Base-by-base conservation (phyloP, 2,888 invertebrate species). In the Terebella lapidaria region DNA sequence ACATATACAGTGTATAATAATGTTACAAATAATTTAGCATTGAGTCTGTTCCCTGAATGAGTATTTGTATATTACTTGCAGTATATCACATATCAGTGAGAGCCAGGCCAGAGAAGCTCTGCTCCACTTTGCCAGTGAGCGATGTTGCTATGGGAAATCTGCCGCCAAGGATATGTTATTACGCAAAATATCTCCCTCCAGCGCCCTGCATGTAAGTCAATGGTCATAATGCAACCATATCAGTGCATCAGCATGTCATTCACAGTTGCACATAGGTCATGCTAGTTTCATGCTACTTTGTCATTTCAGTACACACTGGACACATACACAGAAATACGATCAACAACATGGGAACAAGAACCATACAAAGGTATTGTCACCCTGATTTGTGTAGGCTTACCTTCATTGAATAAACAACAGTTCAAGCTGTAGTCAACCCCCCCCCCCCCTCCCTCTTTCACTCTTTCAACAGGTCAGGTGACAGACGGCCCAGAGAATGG, bases 321-420 rank as follows among this genome's bases (percentile, higher is more conserved):
- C 49, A 69, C 68, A 3, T 70, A 63, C 62, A 67, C 64, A 15
- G 70, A 70, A 60, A 62, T 63, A 5, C 51, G 70, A 45, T 59
- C 54, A 5, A 86, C 84, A 74, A 24, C 58, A 3, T 68, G 68
- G 69, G 68, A 67, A 29, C 66, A 68, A 55, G 69, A 68, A 60
- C 69, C 70, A 10, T 70, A 63, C 57, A 60, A 54, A 57, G 70
- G 70, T 70, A 58, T 35, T 35, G n/a, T n/a, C n/a, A n/a, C n/a
- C n/a, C n/a, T n/a, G n/a, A n/a, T n/a, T n/a, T n/a, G n/a, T n/a
- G n/a, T n/a, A n/a, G n/a, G n/a, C n/a, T n/a, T n/a, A n/a, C n/a
- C n/a, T n/a, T n/a, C n/a, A n/a, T n/a, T n/a, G n/a, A n/a, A n/a
- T n/a, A n/a, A n/a, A n/a, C n/a, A n/a, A n/a, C n/a, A n/a, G n/a